phyloP scores from a whole-genome alignment of 2,113 vertebrate species.

The Columba janthina region DNA sequence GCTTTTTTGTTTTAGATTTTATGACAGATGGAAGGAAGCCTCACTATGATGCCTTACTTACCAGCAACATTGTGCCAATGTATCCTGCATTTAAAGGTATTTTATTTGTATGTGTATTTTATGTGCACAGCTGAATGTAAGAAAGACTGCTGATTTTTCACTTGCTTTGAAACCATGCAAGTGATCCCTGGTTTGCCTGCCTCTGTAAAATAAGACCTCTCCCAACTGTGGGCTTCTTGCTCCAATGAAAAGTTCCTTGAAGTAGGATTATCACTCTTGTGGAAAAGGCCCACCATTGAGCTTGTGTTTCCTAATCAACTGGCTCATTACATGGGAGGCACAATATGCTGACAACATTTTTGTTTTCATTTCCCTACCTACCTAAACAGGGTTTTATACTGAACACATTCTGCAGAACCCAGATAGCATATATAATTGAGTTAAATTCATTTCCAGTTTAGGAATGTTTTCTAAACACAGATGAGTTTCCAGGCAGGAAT shows the following conservation, averaged over 20 bases:
- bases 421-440: not conserved
- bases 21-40: constrained; percentile 35
- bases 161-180: not conserved
- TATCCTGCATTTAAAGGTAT: constrained; percentile 83
- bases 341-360: not conserved
- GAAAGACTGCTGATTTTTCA: not conserved
- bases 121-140: not conserved
- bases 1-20: constrained; percentile 59
- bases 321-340: not conserved
- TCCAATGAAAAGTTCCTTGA: not conserved
- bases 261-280: not conserved
- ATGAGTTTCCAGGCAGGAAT: not conserved
- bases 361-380: not conserved
- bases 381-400: not conserved
- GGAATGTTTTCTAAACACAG: not conserved
- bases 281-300: not conserved
- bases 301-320: not conserved
- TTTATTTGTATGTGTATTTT: not conserved
- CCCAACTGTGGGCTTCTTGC: not conserved
- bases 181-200: not conserved
- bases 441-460: not conserved
- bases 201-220: not conserved
- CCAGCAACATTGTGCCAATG: constrained; percentile 81
- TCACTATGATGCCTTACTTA: constrained; percentile 74
- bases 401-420: not conserved